Base-by-base conservation (phyloP, 2,113 vertebrate genomes). In the Tautogolabrus adspersus region DNA sequence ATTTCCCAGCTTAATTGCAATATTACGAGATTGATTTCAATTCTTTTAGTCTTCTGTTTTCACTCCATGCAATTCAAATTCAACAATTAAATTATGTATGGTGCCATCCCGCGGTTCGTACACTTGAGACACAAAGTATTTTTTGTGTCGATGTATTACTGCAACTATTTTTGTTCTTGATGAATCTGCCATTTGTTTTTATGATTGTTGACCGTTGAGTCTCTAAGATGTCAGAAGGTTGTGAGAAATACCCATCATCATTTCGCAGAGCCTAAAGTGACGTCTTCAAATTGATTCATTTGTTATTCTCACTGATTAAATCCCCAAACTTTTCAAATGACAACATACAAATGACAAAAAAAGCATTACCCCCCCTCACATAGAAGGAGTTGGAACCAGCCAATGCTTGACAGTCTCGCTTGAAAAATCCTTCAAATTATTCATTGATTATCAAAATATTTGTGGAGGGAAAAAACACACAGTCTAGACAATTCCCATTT, bases 1-100 rank as follows among this genome's bases (percentile, higher is more conserved):
- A 63, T 70, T 78, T 69, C 60, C 76, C 23, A 38, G 40, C 68
- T 56, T 52, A 22, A 60, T 73, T 52, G 38, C 56, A 52, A 15
- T 22, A 55, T 73, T 47, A n/a, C 26, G 56, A 34, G 30, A 54
- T 16, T 55, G 16, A 26, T 47, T 78, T 74, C 34, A 72, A 30
- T 76, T 15, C 30, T 21, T 15, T 46, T 46, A 19, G 54, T 65
- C 66, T 52, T 63, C 52, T 37, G 38, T 37, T 55, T 42, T 4
- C 44, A 15, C 44, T 46, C 12, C 6, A 6, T 30, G 21, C 56
- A 22, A 51, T 47, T 9, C 60, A 30, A 19, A 37, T 9, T 55
- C 40, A 21, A 6, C 34, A 57, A 73, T 69, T 23, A 10, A 65
- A 57, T 56, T 70, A 3, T 19, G 3, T 18, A 47, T 18, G 37